These are phyloP conservation scores for Athetis lepigone DNA, from an alignment of 2,888 invertebrate species.

Conservation along the genomic window DNA sequence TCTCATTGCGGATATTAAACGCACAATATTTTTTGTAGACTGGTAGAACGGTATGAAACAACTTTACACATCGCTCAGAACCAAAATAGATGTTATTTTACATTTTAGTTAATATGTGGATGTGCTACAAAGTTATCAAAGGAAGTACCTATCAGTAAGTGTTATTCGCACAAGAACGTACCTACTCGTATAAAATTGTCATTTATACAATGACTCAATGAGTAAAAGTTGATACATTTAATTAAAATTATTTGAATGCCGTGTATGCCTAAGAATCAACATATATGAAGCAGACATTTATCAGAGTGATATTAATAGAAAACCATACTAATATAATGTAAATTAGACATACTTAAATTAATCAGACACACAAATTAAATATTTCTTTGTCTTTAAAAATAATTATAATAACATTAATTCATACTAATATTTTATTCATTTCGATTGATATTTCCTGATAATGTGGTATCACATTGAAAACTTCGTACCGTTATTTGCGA, in stretches of 20 bases:
- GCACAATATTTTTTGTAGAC: no score
- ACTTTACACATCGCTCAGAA: not conserved
- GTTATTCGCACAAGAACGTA: slow-evolving; percentile 46
- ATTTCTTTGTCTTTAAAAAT: not conserved
- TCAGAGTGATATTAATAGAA: not conserved
- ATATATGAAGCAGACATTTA: not conserved
- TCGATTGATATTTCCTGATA: not conserved
- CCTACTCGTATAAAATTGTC: slow-evolving; percentile 44
- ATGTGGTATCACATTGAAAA: no score
- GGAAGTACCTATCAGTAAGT: slow-evolving; percentile 62
- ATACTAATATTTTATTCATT: not conserved
- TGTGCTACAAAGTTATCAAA: slow-evolving; percentile 56
- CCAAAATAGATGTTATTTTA: slow-evolving; percentile 25
- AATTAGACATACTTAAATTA: not conserved
- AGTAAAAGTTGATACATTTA: slow-evolving; percentile 57
- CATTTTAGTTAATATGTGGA: slow-evolving; percentile 28
- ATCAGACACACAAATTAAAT: not conserved
- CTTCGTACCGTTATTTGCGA: no score
- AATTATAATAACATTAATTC: no score
- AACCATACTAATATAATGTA: not conserved
- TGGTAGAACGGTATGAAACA: not conserved
- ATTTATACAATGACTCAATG: slow-evolving; percentile 51
- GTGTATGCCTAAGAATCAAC: not conserved
- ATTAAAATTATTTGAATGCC: slow-evolving; percentile 41
- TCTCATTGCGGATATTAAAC: not conserved